Conservation (phyloP, 2,113 vertebrate species). For the Salvelinus fontinalis region DNA sequence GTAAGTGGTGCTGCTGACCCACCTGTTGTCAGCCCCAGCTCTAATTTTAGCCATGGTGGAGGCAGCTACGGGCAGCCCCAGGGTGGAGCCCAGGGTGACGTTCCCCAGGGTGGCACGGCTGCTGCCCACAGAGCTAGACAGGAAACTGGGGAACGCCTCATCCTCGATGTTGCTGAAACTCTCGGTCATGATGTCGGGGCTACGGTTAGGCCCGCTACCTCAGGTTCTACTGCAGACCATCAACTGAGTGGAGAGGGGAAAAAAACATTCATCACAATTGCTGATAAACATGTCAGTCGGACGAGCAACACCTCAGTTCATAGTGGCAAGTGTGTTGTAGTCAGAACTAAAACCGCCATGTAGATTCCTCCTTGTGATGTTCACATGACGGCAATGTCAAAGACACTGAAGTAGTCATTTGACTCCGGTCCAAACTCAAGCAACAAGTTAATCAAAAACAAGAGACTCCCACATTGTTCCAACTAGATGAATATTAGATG, state of each 20-base stretch:
- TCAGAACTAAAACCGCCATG: background rate
- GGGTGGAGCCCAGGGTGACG: slow-evolving; percentile 83
- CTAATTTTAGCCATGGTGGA: slow-evolving; percentile 88
- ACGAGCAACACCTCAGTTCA: background rate
- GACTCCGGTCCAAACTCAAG: too few relatives aligned
- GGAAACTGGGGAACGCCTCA: slow-evolving; percentile 87
- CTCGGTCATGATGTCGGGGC: slow-evolving; percentile 71
- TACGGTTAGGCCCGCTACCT: background rate
- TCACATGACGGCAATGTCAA: too few relatives aligned
- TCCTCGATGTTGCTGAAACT: slow-evolving; percentile 83
- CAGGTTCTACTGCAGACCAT: background rate
- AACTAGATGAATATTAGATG: too few relatives aligned
- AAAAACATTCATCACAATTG: background rate
- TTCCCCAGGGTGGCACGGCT: slow-evolving; percentile 77
- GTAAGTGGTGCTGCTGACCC: slow-evolving; percentile 35
- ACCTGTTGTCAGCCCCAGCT: slow-evolving; percentile 77
- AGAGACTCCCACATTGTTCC: too few relatives aligned
- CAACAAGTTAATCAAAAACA: too few relatives aligned
- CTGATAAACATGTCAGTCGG: background rate
- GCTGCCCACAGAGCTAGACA: slow-evolving; percentile 77
- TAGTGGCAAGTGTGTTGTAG: background rate
- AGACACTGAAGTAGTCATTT: too few relatives aligned
- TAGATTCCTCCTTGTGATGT: too few relatives aligned
- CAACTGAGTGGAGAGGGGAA: background rate
- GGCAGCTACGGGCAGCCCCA: slow-evolving; percentile 89